phyloP scores from a whole-genome alignment of 2,888 invertebrate genomes.

The Synergus itoensis region DNA sequence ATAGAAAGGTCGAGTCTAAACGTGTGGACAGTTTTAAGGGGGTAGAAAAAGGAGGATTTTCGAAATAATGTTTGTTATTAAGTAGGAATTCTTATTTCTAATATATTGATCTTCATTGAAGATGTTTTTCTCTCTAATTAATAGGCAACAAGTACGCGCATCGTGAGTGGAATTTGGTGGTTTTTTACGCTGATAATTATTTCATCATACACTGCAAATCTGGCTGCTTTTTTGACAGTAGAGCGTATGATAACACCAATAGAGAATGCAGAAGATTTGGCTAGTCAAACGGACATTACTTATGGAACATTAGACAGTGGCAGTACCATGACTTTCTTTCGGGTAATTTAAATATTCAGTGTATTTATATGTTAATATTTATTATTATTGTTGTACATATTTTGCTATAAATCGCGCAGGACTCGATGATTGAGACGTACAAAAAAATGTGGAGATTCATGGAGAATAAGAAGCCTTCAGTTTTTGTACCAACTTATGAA shows the following conservation, averaged over 20 bases:
- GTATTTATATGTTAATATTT: not conserved
- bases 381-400: not conserved
- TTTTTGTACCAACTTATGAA: slow-evolving; percentile 87
- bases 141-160: slow-evolving; percentile 86
- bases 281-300: slow-evolving; percentile 89
- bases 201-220: slow-evolving; percentile 94
- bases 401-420: slow-evolving; percentile 78
- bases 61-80: no score
- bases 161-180: slow-evolving; percentile 95
- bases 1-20: no score
- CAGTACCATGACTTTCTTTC: slow-evolving; percentile 93
- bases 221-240: slow-evolving; percentile 94
- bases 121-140: not conserved
- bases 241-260: slow-evolving; percentile 93
- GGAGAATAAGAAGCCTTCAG: slow-evolving; percentile 85
- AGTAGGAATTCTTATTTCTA: no score
- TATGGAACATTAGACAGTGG: slow-evolving; percentile 92
- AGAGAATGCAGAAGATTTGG: slow-evolving; percentile 91
- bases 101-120: no score
- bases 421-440: slow-evolving; percentile 89
- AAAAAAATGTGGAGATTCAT: slow-evolving; percentile 91
- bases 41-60: no score
- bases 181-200: slow-evolving; percentile 95
- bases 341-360: slow-evolving; percentile 75
- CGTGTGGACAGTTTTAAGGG: no score